Base-by-base conservation (phyloP, 2,113 vertebrate species). In the Manacus vitellinus region DNA sequence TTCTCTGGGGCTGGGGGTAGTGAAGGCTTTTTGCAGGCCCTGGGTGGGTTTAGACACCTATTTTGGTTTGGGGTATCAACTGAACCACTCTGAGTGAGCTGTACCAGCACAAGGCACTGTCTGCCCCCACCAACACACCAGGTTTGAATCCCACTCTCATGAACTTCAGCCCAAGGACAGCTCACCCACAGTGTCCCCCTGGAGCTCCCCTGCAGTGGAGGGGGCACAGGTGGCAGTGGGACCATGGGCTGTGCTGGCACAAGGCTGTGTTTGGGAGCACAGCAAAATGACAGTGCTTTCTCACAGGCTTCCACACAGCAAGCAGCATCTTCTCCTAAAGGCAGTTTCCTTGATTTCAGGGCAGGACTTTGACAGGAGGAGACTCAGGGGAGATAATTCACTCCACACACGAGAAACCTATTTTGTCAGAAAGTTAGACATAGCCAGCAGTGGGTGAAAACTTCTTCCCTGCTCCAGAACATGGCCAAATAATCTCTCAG, bases 51-150 rank as follows among this genome's bases (percentile, higher is more conserved):
- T 18, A 41, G 44, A 21, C 3, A 0, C 39, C 43, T 31, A 19
- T 76, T 76, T 66, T 5, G 28, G 22, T 76, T 52, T 35, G 55
- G 21, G 31, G 16, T 16, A 39, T 8, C 2, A 2, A 19, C 39
- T 46, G 75, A 44, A 25, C 6, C 0, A 0, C 27, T 22, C 63
- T 7, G 51, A 17, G 61, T 0, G 1, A 72, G 39, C 25, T 2
- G 1, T 3, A 23, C 37, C 19, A 2, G 21, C 4, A 0, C 58
- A 20, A 27, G 31, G 58, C n/a, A 6, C 28, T 39, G 58, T 12
- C 46, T 59, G 52, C 8, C 54, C 33, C 43, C 49, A 35, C 25
- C 10, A 33, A 2, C 20, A 7, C 0, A 0, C 6, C 3, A 0
- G 39, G 6, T 28, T 31, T 63, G 47, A 44, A 28, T 14, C 33